Conservation (phyloP, 2,888 invertebrate species). For the Limnephilus marmoratus region DNA sequence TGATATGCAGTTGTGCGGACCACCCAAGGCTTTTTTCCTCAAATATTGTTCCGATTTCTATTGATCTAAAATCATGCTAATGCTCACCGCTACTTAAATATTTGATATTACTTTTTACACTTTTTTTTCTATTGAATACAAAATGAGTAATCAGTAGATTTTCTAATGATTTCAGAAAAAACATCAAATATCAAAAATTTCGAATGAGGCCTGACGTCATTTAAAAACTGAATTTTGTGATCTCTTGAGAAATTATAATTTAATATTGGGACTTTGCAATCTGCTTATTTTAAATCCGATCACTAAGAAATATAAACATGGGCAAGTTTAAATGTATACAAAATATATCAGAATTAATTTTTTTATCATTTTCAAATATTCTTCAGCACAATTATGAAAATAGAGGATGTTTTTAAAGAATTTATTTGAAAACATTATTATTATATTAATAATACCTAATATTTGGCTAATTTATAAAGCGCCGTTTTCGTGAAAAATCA, state of each 20-base stretch:
- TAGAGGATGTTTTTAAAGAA: neutral
- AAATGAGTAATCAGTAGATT: neutral
- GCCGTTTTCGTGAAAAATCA: too few relatives aligned
- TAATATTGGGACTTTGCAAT: neutral
- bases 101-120: neutral
- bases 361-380: too few relatives aligned
- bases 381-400: too few relatives aligned
- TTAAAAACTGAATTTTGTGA: neutral
- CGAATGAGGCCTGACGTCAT: neutral
- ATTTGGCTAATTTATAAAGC: too few relatives aligned
- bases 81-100: neutral
- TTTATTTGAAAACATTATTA: too few relatives aligned
- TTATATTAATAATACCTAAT: too few relatives aligned
- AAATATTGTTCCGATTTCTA: neutral
- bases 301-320: too few relatives aligned
- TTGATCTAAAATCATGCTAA: neutral
- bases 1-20: neutral
- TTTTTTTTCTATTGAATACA: neutral
- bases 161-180: neutral
- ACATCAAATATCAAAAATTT: neutral
- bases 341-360: too few relatives aligned
- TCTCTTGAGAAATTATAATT: neutral
- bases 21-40: conserved; percentile 13
- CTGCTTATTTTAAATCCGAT: neutral
- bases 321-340: too few relatives aligned